phyloP scores from a whole-genome alignment of 2,797 vertebrate species.

The Spinibarbus caldwelli region DNA sequence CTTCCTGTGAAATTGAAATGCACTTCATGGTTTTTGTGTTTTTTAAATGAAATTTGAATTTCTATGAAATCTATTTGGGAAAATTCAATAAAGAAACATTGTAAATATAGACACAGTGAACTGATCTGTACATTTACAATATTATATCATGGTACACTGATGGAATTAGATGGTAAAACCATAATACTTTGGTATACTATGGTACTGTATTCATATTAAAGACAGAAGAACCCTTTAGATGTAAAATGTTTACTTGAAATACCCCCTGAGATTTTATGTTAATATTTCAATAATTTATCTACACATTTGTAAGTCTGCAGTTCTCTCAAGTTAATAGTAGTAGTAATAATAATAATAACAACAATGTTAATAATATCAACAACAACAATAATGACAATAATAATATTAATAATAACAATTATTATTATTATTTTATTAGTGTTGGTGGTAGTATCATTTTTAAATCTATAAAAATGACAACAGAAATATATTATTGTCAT shows the following conservation, averaged over 20 bases:
- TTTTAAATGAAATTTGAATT: slow-evolving; percentile 23
- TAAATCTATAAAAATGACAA: too few relatives aligned
- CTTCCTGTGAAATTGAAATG: slow-evolving; percentile 42
- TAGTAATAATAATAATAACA: too few relatives aligned
- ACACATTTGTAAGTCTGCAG: too few relatives aligned
- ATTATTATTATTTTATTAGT: too few relatives aligned
- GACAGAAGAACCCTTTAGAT: background rate
- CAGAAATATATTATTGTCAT: too few relatives aligned
- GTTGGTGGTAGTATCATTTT: too few relatives aligned
- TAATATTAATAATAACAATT: too few relatives aligned
- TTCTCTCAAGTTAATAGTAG: too few relatives aligned
- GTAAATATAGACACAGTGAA: background rate
- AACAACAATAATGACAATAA: too few relatives aligned
- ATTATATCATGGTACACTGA: background rate
- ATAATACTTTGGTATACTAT: background rate
- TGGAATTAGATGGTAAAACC: background rate
- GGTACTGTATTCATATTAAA: background rate
- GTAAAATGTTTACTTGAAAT: background rate
- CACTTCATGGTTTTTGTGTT: background rate
- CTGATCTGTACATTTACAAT: background rate
- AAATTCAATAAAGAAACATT: background rate
- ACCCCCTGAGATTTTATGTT: background rate
- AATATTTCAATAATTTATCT: background rate
- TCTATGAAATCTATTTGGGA: background rate
- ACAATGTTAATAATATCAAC: too few relatives aligned